phyloP scores from a whole-genome alignment of 2,113 vertebrate genomes.

The Glaucomys volans region DNA sequence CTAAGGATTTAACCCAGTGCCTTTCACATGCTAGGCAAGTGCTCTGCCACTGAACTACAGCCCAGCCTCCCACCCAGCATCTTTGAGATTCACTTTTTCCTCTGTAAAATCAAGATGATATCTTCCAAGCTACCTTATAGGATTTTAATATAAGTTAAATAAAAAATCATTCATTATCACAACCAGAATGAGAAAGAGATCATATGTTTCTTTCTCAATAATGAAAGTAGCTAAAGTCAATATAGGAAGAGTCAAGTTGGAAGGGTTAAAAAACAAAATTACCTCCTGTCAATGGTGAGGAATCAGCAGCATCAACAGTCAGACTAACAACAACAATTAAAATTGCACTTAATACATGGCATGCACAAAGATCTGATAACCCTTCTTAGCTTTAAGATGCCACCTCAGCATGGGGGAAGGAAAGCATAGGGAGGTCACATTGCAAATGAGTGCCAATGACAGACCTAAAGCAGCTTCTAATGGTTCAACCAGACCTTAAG shows the following conservation, averaged over 20 bases:
- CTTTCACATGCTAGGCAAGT: no score
- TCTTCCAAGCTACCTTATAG: neutral
- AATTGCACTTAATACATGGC: neutral
- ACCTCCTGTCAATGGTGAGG: neutral
- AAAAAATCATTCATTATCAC: neutral
- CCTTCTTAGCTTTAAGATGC: neutral
- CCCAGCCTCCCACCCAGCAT: neutral
- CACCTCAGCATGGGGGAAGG: neutral
- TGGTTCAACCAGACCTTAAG: neutral
- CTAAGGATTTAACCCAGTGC: no score
- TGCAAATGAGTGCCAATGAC: neutral
- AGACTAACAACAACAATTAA: neutral
- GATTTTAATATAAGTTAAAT: constrained; percentile 24
- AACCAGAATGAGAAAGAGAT: neutral
- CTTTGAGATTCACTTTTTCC: neutral
- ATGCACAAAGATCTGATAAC: neutral
- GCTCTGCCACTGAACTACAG: no score
- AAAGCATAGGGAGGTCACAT: neutral
- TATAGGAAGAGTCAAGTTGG: constrained; percentile 3
- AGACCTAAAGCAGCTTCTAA: neutral
- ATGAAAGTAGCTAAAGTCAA: neutral
- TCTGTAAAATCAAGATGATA: neutral
- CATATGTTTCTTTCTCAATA: neutral
- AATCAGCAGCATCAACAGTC: neutral
- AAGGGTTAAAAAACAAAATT: constrained; percentile 13